Evolutionary conservation across 2,113 vertebrate genomes (phyloP).

Genomic region (Uria lomvia): DNA sequence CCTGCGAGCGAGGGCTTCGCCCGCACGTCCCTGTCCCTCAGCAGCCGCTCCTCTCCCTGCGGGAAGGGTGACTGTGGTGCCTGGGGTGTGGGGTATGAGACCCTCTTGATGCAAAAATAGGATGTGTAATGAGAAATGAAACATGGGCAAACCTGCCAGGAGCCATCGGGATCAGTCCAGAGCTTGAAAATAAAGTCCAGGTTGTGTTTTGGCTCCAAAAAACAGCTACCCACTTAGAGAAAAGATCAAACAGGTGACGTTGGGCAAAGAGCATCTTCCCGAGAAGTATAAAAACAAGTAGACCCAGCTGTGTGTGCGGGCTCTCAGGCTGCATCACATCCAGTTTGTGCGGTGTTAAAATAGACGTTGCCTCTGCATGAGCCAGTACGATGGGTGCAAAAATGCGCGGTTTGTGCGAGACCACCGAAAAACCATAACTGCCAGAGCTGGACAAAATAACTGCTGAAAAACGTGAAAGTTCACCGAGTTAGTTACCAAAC

Average conservation of each 20-base stretch:
- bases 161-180: neutral
- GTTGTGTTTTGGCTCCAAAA: neutral
- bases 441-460: neutral
- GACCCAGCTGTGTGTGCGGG: neutral
- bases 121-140: neutral
- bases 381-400: rapidly evolving
- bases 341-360: rapidly evolving
- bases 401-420: neutral
- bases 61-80: neutral
- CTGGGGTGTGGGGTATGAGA: neutral
- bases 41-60: neutral
- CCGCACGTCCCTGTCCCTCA: neutral
- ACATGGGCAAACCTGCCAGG: neutral
- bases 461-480: neutral
- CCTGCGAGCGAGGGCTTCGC: rapidly evolving
- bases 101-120: neutral
- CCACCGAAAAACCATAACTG: neutral
- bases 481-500: neutral
- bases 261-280: neutral
- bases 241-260: neutral
- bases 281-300: neutral
- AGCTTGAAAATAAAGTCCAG: neutral
- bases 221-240: neutral
- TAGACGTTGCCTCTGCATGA: neutral
- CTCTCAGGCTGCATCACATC: neutral